Base-by-base conservation (phyloP, 2,113 vertebrate species). In the Hippocampus guttulatus region DNA sequence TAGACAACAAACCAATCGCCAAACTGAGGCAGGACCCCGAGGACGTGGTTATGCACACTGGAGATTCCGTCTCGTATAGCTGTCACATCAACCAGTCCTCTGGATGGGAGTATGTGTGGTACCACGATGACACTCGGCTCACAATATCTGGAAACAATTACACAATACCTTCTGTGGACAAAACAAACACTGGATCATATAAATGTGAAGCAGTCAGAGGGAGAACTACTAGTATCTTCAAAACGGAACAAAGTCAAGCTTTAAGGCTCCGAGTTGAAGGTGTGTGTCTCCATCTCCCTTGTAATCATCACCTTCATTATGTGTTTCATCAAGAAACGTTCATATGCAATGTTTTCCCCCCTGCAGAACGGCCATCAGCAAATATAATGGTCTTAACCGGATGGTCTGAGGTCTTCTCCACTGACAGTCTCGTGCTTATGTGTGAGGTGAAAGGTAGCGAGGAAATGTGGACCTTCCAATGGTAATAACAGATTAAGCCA, bases 391-490 rank as follows among this genome's bases (percentile, higher is more conserved):
- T 92, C 63, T 61, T 85, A 25, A 92, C 85, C 30, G 85, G 81
- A 64, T 89, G 88, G 91, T 81, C 83, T 7, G 89, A 92, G 3
- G 89, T 87, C 15, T 89, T 92, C 51, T 71, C 81, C 45, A 90
- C 89, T 0, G 86, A 89, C 60, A 90, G 64, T 57, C 74, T 93
- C 62, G 45, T 51, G 21, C 87, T 93, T 21, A 43, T 21, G 23
- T 93, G 92, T 84, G 64, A 76, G 5, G 79, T 92, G 52, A 5
- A 54, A 38, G 71, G 58, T 12, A 71, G 61, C 6, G 0, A 21
- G 0, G 2, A 66, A 12, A 14, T 0, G 0, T 93, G 92, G 91
- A 86, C 84, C 77, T 93, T 87, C 76, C 85, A 81, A 21, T 93
- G 92, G 92, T 92, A 88, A 71, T 43, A 40, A 25, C 10, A 23